Percentiles rank a stretch among this genome's conserved stretches.
Conservation (phyloP, 2,888 invertebrate species). For the Nipponacmea schrenckii region DNA sequence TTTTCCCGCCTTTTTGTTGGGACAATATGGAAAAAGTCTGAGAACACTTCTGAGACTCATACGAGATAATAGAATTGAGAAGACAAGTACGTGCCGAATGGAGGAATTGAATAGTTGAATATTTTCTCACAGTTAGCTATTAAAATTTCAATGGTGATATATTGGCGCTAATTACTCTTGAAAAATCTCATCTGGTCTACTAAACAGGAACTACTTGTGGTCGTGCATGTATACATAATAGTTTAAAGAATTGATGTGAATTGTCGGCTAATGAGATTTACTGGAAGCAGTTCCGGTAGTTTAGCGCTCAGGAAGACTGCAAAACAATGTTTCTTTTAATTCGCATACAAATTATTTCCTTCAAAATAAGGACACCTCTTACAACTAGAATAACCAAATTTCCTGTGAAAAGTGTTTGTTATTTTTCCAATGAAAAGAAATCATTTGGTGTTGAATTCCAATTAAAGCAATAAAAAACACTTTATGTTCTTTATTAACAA, state of each 20-base stretch:
- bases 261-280: conserved; percentile 2
- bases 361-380: no score
- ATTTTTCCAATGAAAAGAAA: no score
- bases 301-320: no score
- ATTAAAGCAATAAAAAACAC: no score
- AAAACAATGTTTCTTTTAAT: no score
- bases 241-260: background rate
- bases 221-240: conserved; percentile 2
- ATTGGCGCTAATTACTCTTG: conserved; percentile 1
- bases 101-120: background rate
- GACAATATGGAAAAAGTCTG: background rate
- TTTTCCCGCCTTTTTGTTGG: conserved; percentile 1
- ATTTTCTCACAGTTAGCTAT: conserved; percentile 8
- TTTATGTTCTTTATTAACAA: no score
- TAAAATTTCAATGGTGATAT: background rate
- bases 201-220: conserved; percentile 7
- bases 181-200: background rate
- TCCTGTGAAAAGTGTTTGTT: no score
- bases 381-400: no score
- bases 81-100: conserved; percentile 2
- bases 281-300: conserved; percentile 1
- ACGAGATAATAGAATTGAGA: background rate
- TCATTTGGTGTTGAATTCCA: no score
- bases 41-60: background rate
- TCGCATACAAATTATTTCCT: no score